phyloP scores from a whole-genome alignment of 2,888 invertebrate species.

The Perdita meconis region DNA sequence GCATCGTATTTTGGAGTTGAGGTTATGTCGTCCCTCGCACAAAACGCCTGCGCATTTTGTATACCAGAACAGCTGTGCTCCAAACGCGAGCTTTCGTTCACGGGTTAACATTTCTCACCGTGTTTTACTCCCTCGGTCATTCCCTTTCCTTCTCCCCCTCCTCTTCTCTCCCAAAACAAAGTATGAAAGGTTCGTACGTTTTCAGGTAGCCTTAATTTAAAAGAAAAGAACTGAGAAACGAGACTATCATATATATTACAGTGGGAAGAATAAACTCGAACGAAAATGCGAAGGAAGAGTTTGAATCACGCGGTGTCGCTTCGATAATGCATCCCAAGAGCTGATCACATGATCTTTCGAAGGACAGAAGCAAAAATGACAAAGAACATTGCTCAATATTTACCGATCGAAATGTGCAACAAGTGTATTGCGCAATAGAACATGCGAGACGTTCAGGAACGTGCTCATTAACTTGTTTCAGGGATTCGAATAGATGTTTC shows the following conservation, averaged over 20 bases:
- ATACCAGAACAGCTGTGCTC: background rate
- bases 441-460: constrained; percentile 26
- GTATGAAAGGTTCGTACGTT: constrained; percentile 29
- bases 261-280: constrained; percentile 2
- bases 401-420: constrained; percentile 50
- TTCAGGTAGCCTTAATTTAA: constrained; percentile 25
- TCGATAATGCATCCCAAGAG: constrained; percentile 25
- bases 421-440: constrained; percentile 7
- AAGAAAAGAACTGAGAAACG: background rate
- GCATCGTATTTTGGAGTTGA: background rate
- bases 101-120: background rate
- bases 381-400: constrained; percentile 70
- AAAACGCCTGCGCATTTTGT: constrained; percentile 14
- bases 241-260: background rate
- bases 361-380: constrained; percentile 56
- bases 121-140: background rate
- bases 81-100: background rate
- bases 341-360: constrained; percentile 37
- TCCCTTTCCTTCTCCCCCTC: constrained; percentile 4
- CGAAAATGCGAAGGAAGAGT: constrained; percentile 35
- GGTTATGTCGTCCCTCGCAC: constrained; percentile 15
- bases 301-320: constrained; percentile 20
- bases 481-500: no score
- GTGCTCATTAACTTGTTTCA: constrained; percentile 24
- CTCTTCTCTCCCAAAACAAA: constrained; percentile 2